phyloP scores from a whole-genome alignment of 92 coral and sea anemone genomes.

The Palythoa heliodiscus region DNA sequence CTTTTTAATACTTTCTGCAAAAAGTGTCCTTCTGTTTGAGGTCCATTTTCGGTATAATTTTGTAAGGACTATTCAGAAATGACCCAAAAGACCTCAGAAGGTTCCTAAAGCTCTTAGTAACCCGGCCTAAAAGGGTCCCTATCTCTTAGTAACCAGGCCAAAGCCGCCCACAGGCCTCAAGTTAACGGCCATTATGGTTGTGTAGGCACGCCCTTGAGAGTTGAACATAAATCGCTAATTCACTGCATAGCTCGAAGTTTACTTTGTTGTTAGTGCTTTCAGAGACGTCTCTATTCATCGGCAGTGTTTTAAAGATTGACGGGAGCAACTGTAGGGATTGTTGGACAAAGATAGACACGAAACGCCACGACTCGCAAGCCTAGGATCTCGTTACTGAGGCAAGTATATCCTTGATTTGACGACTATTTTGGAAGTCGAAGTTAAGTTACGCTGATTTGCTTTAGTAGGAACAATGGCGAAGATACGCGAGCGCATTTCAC shows the following conservation, averaged over 20 bases:
- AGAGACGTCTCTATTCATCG: conserved; percentile 13
- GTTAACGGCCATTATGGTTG: conserved; percentile 50
- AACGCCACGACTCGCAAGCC: conserved; percentile 39
- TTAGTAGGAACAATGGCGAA: conserved; percentile 3
- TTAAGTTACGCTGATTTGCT: conserved; percentile 17
- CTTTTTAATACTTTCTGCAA: neutral
- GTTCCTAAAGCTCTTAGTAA: neutral
- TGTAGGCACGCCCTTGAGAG: conserved; percentile 47
- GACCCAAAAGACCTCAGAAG: conserved; percentile 13
- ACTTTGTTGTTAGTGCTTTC: conserved; percentile 26
- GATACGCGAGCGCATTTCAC: conserved; percentile 20
- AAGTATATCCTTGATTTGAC: conserved; percentile 16
- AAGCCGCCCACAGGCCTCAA: conserved; percentile 49
- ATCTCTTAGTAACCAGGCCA: conserved; percentile 46
- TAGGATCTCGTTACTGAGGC: conserved; percentile 44
- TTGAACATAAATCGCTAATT: conserved; percentile 39
- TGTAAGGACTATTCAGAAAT: neutral
- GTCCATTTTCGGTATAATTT: neutral
- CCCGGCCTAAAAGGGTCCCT: neutral
- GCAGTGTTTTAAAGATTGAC: conserved; percentile 22
- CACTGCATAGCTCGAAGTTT: conserved; percentile 34
- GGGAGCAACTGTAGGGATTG: conserved; percentile 2
- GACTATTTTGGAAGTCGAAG: conserved; percentile 20
- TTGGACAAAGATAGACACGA: conserved; percentile 35
- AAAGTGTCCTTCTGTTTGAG: neutral